Evolutionary conservation across 2,113 vertebrate species (phyloP).

Genomic region (Chlorocebus sabaeus): DNA sequence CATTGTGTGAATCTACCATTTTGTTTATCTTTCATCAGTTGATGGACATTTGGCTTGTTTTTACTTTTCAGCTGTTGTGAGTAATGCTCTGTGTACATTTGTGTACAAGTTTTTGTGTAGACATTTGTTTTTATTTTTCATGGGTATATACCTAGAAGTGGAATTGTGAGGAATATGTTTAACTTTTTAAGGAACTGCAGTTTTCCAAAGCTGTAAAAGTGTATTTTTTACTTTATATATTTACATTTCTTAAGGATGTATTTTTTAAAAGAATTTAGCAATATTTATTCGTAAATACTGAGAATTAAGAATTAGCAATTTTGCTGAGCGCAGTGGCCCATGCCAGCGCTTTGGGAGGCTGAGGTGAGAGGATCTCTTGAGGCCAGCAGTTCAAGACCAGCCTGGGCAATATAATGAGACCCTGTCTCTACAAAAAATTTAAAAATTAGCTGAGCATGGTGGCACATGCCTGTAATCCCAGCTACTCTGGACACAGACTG

Average conservation of each 20-base stretch:
- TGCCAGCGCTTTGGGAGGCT: too few relatives aligned
- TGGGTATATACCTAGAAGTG: neutral
- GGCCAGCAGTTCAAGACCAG: too few relatives aligned
- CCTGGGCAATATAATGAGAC: too few relatives aligned
- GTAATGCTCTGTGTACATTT: neutral
- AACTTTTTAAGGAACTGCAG: neutral
- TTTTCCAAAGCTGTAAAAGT: neutral
- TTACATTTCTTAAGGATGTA: neutral
- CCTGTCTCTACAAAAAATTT: too few relatives aligned
- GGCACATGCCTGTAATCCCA: too few relatives aligned
- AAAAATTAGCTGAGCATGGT: too few relatives aligned
- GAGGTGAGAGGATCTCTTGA: too few relatives aligned
- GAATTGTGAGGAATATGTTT: neutral
- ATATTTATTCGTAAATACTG: slow-evolving; percentile 36
- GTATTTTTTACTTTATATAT: neutral
- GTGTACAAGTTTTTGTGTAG: neutral
- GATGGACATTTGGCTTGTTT: neutral
- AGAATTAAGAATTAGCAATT: neutral
- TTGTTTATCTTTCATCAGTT: neutral
- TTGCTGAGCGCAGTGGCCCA: too few relatives aligned
- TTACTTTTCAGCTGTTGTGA: neutral
- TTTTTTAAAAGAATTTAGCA: neutral
- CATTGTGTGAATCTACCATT: neutral
- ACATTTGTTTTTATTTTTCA: neutral
- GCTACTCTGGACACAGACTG: too few relatives aligned